A percentile compares a stretch with the other conserved stretches of the same genome.
phyloP scores from a whole-genome alignment of 64 coral and sea anemone genomes.

The Montipora capricornis region DNA sequence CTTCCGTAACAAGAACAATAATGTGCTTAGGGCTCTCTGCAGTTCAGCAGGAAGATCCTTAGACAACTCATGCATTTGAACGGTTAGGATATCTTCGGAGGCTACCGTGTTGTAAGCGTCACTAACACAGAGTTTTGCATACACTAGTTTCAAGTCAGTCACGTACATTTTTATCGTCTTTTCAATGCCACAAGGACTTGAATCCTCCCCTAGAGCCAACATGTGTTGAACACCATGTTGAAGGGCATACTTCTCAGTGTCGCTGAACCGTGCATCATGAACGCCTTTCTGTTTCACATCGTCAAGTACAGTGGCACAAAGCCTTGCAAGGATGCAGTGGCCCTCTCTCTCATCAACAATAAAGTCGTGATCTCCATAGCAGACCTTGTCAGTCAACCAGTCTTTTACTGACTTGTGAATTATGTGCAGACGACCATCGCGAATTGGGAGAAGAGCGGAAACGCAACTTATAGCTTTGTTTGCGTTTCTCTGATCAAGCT shows the following conservation, averaged over 20 bases:
- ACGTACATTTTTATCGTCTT: not conserved
- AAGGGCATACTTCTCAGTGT: conserved; percentile 28
- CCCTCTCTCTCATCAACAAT: conserved; percentile 30
- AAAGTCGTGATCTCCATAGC: conserved; percentile 22
- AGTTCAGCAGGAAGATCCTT: too few relatives aligned
- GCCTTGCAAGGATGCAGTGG: conserved; percentile 7
- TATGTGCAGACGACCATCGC: not conserved
- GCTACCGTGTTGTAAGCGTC: not conserved
- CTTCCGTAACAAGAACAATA: not conserved
- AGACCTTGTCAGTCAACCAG: not conserved
- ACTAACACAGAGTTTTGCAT: conserved; percentile 6
- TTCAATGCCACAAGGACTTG: too few relatives aligned
- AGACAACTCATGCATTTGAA: not conserved
- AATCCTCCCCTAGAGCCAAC: not conserved
- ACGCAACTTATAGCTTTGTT: not conserved
- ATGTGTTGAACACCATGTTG: conserved; percentile 9
- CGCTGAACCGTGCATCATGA: not conserved
- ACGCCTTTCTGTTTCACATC: not conserved
- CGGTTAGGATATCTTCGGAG: not conserved
- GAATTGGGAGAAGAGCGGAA: conserved; percentile 22
- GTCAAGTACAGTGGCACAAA: conserved; percentile 5
- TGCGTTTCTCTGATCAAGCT: not conserved
- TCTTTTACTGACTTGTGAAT: conserved; percentile 61
- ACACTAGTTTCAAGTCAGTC: not conserved
- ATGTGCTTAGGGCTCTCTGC: not conserved